Base-by-base conservation (phyloP, 2,113 vertebrate species). In the Rhizomys pruinosus region DNA sequence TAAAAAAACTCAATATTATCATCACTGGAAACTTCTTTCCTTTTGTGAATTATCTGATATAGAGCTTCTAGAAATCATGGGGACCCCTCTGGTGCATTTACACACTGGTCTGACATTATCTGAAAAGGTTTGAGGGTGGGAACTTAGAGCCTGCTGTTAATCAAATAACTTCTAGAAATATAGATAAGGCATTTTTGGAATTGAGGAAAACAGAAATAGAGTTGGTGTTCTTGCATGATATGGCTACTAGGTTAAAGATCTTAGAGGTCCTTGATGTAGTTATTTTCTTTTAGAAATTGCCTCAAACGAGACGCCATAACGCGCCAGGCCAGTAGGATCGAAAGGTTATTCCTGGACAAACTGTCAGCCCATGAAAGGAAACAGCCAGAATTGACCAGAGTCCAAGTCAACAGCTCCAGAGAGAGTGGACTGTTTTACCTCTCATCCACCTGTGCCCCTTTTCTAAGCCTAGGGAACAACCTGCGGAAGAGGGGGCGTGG, bases 151-250 rank as follows among this genome's bases (percentile, higher is more conserved):
- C 34, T 52, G 57, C 0, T 42, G 59, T 64, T 74, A 64, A 90
- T 71, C 69, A 81, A 94, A 78, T 71, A 78, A 13, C 32, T 87
- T 66, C 63, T 78, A 32, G 80, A 84, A 95, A 91, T 84, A 84
- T 29, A 88, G 52, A 88, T 73, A 69, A 76, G 77, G 39, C n/a
- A 44, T 80, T 87, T 55, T 93, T 61, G 84, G 74, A 93, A 74
- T 39, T 25, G 29, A 87, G 59, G 73, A 90, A 85, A 89, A 63
- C 59, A 84, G 29, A 93, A 78, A 84, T n/a, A 39, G 86, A 92
- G 27, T 64, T 47, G 34, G 39, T 57, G 61, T 37, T n/a, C 42
- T 47, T 68, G 47, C 10, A 66, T 52, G 86, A 78, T n/a, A 90
- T 10, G 34, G 66, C 34, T 37, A 44, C 59, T 0, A 63, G 57